Evolutionary conservation across 2,113 vertebrate genomes (phyloP), one percentile per base, ranked within the genome.

Genomic region (Mobula birostris): DNA sequence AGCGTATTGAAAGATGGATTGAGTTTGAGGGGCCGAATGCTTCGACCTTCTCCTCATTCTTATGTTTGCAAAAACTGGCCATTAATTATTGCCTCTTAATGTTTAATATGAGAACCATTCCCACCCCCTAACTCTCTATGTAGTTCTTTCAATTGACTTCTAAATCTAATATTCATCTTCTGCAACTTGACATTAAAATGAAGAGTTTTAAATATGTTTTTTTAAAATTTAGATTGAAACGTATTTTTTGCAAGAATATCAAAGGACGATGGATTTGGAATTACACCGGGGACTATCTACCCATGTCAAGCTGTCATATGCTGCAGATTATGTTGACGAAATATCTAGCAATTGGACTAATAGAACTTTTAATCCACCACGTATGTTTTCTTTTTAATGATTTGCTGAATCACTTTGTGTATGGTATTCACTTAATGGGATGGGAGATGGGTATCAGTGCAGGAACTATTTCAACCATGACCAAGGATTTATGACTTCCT

Each of bases 221-320:
- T 87, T 87, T 87, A 3, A 19, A 11, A 40, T 70, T 70, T 40
- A 70, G 88, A 4, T 3, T 27, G 0, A 8, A 17, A 40, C 1
- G 0, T 14, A 1, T 5, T 0, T 36, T 0, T 0, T 70, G 36
- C 0, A 92, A 72, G 4, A 2, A 1, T 63, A 92, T 36, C 7
- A 70, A 2, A 2, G 8, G 7, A 19, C 32, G 32, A 1, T 70
- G 58, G 7, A 92, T 21, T 21, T 68, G 88, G 88, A 92, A 92
- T 19, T 40, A 15, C 19, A 72, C 2, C 32, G 88, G 21, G 88
- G 88, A 7, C 2, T 70, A 17, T 9, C 7, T 92, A 66, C 19
- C 24, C 15, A 40, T 11, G 32, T 92, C 8, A 70, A 92, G 68
- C 66, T 92, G 17, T 17, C 7, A 17, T 4, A 21, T 66, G 0